Percentiles rank a stretch among this genome's conserved stretches.
Evolutionary conservation across 2,888 invertebrate genomes (phyloP).

Genomic region (Meganola albula): DNA sequence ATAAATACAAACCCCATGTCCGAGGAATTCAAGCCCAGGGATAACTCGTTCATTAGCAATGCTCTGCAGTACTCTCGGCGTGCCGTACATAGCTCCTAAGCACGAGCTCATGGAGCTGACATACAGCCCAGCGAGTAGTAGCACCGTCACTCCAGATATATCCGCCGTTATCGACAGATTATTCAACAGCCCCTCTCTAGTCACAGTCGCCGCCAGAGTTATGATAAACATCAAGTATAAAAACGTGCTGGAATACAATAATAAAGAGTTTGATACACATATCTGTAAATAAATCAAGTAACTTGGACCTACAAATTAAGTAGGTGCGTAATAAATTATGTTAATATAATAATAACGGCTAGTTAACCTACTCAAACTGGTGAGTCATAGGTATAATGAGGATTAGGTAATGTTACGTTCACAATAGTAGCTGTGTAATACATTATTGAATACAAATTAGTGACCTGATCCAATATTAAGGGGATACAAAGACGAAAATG

Average conservation of each 20-base stretch:
- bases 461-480: too few relatives aligned
- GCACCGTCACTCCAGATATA: constrained; percentile 88
- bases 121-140: constrained; percentile 94
- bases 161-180: constrained; percentile 96
- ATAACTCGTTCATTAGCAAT: constrained; percentile 97
- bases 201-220: constrained; percentile 93
- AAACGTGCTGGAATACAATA: constrained; percentile 82
- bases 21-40: constrained; percentile 90
- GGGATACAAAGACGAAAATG: too few relatives aligned
- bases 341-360: too few relatives aligned
- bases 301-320: too few relatives aligned
- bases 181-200: constrained; percentile 80
- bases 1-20: constrained; percentile 87
- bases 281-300: too few relatives aligned
- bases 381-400: too few relatives aligned
- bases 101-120: constrained; percentile 97
- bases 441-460: too few relatives aligned
- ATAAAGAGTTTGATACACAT: too few relatives aligned
- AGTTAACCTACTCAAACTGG: too few relatives aligned
- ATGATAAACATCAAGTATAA: constrained; percentile 93
- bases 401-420: too few relatives aligned
- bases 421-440: too few relatives aligned
- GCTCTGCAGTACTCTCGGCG: constrained; percentile 95
- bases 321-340: too few relatives aligned
- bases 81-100: constrained; percentile 97